Evolutionary conservation across 2,888 invertebrate genomes (phyloP).

Genomic region (Drosophila pullipes): DNA sequence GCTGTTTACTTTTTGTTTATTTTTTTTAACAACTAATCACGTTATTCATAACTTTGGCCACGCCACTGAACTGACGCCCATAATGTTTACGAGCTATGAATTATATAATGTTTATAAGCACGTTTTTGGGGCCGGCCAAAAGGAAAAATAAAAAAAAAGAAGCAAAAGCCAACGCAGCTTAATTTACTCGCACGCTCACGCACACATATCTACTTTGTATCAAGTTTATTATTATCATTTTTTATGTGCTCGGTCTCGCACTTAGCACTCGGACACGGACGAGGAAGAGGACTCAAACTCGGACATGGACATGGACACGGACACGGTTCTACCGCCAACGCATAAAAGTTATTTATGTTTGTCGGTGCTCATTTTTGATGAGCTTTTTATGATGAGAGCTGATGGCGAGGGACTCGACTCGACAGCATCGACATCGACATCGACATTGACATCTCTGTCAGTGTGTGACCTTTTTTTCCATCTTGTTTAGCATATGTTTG

Average conservation of each 20-base stretch:
- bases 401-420: conserved; percentile 41
- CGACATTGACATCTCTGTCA: conserved; percentile 23
- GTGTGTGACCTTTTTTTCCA: conserved; percentile 11
- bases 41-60: conserved; percentile 76
- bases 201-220: conserved; percentile 78
- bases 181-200: conserved; percentile 75
- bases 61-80: conserved; percentile 48
- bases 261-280: conserved; percentile 17
- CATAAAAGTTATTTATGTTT: conserved; percentile 77
- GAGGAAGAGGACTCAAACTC: neutral
- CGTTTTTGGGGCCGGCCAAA: conserved; percentile 54
- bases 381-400: conserved; percentile 63
- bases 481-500: conserved; percentile 54
- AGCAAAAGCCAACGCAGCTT: conserved; percentile 61
- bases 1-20: conserved; percentile 15
- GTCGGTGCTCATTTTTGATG: conserved; percentile 74
- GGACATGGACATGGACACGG: conserved; percentile 8
- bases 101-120: conserved; percentile 80
- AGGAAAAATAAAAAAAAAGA: neutral
- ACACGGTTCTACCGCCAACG: conserved; percentile 25
- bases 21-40: conserved; percentile 76
- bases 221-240: conserved; percentile 81
- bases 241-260: conserved; percentile 56
- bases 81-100: conserved; percentile 80
- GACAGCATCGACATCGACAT: conserved; percentile 29